Conservation (phyloP, 2,888 invertebrate genomes). For the Caenorhabditis sp. region DNA sequence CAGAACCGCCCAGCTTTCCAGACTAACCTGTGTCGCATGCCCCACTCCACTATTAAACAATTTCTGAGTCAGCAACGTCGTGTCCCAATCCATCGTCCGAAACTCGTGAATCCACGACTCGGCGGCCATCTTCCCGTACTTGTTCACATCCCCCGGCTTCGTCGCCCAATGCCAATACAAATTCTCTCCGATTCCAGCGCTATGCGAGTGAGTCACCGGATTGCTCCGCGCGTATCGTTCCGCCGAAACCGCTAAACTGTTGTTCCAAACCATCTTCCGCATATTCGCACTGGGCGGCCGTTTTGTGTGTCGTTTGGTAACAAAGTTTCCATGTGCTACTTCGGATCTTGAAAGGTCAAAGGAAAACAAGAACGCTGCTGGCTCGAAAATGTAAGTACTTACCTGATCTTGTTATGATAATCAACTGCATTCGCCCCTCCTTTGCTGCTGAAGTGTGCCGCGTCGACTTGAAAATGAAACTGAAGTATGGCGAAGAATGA, state of each 20-base stretch:
- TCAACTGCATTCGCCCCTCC: conserved; percentile 22
- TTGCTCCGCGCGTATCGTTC: conserved; percentile 29
- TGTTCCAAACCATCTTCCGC: conserved; percentile 33
- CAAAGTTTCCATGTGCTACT: conserved; percentile 43
- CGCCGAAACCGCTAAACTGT: conserved; percentile 26
- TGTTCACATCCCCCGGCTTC: conserved; percentile 39
- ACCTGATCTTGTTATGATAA: conserved; percentile 49
- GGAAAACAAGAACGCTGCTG: neutral
- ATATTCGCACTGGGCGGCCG: conserved; percentile 46
- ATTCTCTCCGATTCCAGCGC: conserved; percentile 45
- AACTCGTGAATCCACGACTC: conserved; percentile 55
- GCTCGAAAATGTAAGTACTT: no score
- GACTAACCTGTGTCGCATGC: conserved; percentile 54
- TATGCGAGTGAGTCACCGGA: conserved; percentile 36
- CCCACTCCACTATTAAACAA: conserved; percentile 51
- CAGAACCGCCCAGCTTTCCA: neutral
- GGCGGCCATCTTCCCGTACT: conserved; percentile 36
- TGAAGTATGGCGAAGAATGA: neutral
- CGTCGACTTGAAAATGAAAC: neutral
- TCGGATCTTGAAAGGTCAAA: conserved; percentile 19
- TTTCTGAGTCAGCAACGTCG: conserved; percentile 27
- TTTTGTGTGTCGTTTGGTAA: conserved; percentile 38
- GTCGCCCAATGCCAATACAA: conserved; percentile 55
- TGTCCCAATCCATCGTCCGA: conserved; percentile 34
- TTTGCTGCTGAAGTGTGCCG: conserved; percentile 18